These are phyloP conservation scores for Stictocephala bisonia DNA, from an alignment of 2,888 invertebrate genomes.

Conservation along the genomic window DNA sequence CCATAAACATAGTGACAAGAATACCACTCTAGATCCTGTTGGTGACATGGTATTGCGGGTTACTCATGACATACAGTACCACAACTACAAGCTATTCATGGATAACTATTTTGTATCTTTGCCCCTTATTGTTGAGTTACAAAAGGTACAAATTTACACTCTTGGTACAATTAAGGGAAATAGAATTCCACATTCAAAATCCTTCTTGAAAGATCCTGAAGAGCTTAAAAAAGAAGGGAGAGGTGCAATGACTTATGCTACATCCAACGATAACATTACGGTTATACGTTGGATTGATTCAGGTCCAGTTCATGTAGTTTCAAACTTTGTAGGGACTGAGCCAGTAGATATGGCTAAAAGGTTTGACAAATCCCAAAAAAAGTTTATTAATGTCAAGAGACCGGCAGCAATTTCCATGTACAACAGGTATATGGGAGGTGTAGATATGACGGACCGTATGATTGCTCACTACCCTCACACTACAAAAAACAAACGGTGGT, in stretches of 20 bases:
- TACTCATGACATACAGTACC: not conserved
- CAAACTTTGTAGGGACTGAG: conserved; percentile 38
- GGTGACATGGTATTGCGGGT: not conserved
- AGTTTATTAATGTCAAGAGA: not conserved
- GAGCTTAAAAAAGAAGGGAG: not conserved
- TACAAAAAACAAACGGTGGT: conserved; percentile 47
- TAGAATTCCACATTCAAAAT: not conserved
- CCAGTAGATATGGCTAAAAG: conserved; percentile 11
- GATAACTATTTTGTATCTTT: conserved; percentile 46
- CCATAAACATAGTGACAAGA: not conserved
- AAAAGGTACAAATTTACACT: conserved; percentile 27
- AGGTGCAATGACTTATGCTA: conserved; percentile 26
- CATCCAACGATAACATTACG: conserved; percentile 32
- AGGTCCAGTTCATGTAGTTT: conserved; percentile 38
- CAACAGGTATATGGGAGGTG: conserved; percentile 43
- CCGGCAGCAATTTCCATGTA: not conserved
- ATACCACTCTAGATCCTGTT: not conserved
- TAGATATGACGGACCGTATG: conserved; percentile 46
- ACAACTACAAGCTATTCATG: conserved; percentile 43
- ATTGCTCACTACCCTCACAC: conserved; percentile 47
- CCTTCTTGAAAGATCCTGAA: not conserved
- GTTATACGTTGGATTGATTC: conserved; percentile 49
- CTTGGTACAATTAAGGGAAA: conserved; percentile 29
- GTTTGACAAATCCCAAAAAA: conserved; percentile 14
- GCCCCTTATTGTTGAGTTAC: conserved; percentile 15